phyloP scores from a whole-genome alignment of 2,797 vertebrate species.

The Hyperoplus lanceolatus region DNA sequence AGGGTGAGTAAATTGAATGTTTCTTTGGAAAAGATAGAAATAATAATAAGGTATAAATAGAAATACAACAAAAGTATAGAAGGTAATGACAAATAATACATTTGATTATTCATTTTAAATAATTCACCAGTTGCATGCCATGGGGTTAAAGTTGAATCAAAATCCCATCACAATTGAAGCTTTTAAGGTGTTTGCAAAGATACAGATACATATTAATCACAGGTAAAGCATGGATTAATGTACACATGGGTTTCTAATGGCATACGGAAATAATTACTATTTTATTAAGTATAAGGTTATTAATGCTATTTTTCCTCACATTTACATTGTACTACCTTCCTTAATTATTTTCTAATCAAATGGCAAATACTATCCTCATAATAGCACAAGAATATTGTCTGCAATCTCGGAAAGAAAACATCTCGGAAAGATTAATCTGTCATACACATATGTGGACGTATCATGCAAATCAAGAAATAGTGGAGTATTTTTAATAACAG shows the following conservation, averaged over 20 bases:
- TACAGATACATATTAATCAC: not conserved
- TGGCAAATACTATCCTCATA: not conserved
- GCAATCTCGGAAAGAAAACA: not conserved
- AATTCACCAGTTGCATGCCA: not conserved
- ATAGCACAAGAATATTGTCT: not conserved
- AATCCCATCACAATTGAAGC: not conserved
- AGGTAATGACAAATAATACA: not conserved
- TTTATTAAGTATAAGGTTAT: not conserved
- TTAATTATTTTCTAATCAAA: not conserved
- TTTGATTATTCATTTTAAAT: not conserved
- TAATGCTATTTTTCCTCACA: not conserved
- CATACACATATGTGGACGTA: too few species aligned
- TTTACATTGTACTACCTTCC: not conserved
- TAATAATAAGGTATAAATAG: not conserved
- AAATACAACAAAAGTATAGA: not conserved
- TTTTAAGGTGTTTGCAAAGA: not conserved
- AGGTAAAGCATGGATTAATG: not conserved
- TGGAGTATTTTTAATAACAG: constrained; percentile 7
- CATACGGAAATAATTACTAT: not conserved
- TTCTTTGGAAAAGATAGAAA: not conserved
- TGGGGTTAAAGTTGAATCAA: not conserved
- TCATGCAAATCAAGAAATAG: not conserved
- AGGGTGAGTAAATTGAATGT: not conserved
- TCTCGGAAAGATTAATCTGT: not conserved
- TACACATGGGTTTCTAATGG: not conserved